Evolutionary conservation across 2,888 invertebrate species (phyloP).

Genomic region (Elegia similella): DNA sequence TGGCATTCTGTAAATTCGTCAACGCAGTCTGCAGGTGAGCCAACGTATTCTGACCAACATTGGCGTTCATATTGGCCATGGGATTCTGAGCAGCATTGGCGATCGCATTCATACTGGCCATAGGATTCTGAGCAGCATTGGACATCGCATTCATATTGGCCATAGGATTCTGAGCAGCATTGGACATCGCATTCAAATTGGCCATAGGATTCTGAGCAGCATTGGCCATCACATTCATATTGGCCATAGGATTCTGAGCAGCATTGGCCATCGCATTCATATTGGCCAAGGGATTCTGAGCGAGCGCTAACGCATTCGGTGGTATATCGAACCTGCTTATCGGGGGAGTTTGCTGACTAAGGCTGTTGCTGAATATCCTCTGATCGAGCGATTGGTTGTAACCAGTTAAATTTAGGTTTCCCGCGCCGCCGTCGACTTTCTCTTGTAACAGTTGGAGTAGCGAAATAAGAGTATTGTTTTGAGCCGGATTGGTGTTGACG

Average conservation of each 20-base stretch:
- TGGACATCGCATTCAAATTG: not conserved
- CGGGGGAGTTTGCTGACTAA: not conserved
- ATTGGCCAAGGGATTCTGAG: not conserved
- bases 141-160: no score
- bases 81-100: no score
- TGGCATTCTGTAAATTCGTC: not conserved
- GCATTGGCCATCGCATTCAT: slow-evolving; percentile 34
- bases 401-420: not conserved
- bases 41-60: no score
- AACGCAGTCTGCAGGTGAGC: not conserved
- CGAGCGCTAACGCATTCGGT: not conserved
- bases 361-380: not conserved
- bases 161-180: not conserved
- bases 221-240: no score
- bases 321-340: not conserved
- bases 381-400: not conserved
- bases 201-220: not conserved
- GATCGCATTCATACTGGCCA: no score
- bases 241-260: not conserved
- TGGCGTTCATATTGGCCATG: no score
- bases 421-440: not conserved
- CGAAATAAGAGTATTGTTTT: not conserved
- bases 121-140: no score
- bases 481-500: not conserved
- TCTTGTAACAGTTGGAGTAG: not conserved